Evolutionary conservation across 2,888 invertebrate genomes (phyloP), one percentile per base, ranked within the genome.

Genomic region (Plebejus argus): DNA sequence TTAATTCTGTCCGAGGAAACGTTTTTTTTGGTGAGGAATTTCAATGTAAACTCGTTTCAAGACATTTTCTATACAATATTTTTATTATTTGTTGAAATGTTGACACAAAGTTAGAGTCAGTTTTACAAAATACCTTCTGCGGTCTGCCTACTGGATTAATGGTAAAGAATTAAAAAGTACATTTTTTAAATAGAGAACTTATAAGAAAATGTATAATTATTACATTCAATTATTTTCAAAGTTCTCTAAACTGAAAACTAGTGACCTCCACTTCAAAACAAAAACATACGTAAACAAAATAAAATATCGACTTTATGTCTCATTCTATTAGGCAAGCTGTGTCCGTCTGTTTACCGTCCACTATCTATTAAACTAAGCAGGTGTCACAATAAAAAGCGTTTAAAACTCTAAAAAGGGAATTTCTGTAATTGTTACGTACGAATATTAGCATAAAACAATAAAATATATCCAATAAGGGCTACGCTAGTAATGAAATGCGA

Each of bases 401-500:
- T 66, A 28, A 66, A 66, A 66, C 66, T 28, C 28, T 23, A 18
- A 66, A 66, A 66, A 66, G 66, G 66, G 18, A 15, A 66, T 66
- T 66, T 15, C 28, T 66, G 28, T 66, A 28, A 33, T 66, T 66
- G 66, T 66, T 66, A 66, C 5, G 66, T 66, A 33, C 15, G 15
- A 66, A 66, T 33, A 66, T 66, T 66, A 18, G 28, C 66, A 66
- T 66, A 66, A 66, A 66, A 66, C 66, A 66, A 66, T 66, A 66
- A 66, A 66, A 66, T 33, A 18, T 15, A 1, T 66, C 66, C 15
- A 66, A 66, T 66, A 66, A 66, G 66, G 28, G 23, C 5, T 33
- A 33, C 12, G 66, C 28, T 66, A 66, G 23, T 15, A 15, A 66
- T 4, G 23, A 79, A 76, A 70, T 76, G 75, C 56, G 70, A 80